Conservation (phyloP, 2,113 vertebrate genomes). For the Cyprinodon variegatus region DNA sequence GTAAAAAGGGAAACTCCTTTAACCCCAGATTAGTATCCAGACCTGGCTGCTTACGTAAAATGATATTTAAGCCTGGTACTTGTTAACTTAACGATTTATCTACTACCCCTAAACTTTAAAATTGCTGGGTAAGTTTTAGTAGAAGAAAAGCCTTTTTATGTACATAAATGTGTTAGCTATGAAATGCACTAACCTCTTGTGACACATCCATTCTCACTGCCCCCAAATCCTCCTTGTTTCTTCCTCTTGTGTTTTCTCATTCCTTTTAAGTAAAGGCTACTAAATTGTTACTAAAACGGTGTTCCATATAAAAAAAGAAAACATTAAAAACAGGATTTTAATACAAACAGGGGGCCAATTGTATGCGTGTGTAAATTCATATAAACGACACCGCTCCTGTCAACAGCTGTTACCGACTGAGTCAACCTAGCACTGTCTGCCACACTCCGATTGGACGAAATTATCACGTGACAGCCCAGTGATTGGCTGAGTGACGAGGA, state of each 20-base stretch:
- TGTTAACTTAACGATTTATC: not conserved
- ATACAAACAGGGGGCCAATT: constrained; percentile 7
- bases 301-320: constrained; percentile 3
- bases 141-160: not conserved
- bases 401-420: constrained; percentile 30
- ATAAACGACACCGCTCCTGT: not conserved
- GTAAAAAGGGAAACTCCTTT: no score
- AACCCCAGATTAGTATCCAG: not conserved
- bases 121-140: not conserved
- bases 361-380: no score
- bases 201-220: constrained; percentile 52
- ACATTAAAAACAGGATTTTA: not conserved
- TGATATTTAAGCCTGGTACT: not conserved
- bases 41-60: not conserved
- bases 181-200: constrained; percentile 58
- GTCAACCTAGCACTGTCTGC: not conserved
- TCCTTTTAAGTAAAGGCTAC: constrained; percentile 24
- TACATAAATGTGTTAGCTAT: not conserved
- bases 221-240: constrained; percentile 52
- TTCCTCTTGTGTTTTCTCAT: constrained; percentile 77
- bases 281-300: not conserved
- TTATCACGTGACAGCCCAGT: constrained; percentile 4
- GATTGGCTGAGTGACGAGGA: constrained; percentile 4
- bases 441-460: constrained; percentile 43
- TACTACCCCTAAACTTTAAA: not conserved